phyloP scores from a whole-genome alignment of 1,140 invertebrate species.

The Nephotettix cincticeps region DNA sequence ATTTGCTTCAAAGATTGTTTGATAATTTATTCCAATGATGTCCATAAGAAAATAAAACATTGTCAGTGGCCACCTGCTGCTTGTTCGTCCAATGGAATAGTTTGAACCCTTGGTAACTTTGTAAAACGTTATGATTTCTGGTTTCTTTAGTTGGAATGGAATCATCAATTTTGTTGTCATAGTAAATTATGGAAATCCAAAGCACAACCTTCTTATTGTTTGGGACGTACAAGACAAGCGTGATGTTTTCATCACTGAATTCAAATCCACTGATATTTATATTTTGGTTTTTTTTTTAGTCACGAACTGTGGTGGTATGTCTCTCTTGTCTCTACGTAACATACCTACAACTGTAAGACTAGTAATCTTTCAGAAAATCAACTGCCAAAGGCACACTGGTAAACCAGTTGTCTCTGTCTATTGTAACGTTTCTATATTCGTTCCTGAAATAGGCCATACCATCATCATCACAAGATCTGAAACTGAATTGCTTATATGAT shows the following conservation, averaged over 20 bases:
- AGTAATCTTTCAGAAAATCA: constrained; percentile 42
- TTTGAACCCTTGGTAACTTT: too few species aligned
- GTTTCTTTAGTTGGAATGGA: too few species aligned
- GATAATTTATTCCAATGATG: too few species aligned
- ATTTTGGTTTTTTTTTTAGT: neutral
- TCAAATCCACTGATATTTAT: neutral
- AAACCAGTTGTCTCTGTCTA: constrained; percentile 49
- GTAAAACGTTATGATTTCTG: too few species aligned
- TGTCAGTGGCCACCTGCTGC: too few species aligned
- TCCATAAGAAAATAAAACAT: too few species aligned
- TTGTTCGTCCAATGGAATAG: too few species aligned
- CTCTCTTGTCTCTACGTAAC: constrained; percentile 47
- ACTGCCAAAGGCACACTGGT: constrained; percentile 42
- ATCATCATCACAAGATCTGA: constrained; percentile 44
- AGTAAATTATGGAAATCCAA: neutral
- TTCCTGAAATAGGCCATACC: constrained; percentile 42
- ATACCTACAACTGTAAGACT: constrained; percentile 45
- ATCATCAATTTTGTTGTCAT: constrained; percentile 3
- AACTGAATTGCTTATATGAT: constrained; percentile 38
- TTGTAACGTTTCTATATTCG: constrained; percentile 46
- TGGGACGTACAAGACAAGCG: neutral
- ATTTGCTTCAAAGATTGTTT: too few species aligned
- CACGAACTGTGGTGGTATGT: constrained; percentile 45
- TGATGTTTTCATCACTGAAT: neutral
- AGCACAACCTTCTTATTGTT: neutral